Conservation (phyloP, 2,113 vertebrate species). For the Scatophagus argus region DNA sequence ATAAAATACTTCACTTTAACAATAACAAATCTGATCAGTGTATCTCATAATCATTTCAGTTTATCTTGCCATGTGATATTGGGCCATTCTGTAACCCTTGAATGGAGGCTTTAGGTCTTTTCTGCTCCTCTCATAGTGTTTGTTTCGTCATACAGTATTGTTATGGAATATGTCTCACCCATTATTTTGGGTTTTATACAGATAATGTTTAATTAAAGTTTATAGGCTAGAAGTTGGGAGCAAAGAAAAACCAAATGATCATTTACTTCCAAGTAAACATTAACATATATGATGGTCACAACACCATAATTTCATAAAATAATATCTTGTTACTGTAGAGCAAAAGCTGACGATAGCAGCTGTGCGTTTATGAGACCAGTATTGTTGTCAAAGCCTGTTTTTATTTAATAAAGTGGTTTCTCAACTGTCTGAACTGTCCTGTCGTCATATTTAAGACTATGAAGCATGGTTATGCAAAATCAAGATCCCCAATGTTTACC, state of each 20-base stretch:
- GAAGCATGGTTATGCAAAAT: neutral
- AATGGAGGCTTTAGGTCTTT: neutral
- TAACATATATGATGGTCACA: neutral
- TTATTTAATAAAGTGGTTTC: conserved; percentile 19
- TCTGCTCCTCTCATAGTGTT: conserved; percentile 16
- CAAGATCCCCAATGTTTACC: neutral
- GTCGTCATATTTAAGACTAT: neutral
- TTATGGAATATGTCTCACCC: conserved; percentile 11
- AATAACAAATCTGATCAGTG: neutral
- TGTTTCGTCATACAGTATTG: conserved; percentile 39
- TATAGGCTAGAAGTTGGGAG: neutral
- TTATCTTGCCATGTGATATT: neutral
- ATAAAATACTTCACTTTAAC: neutral
- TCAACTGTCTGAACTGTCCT: neutral
- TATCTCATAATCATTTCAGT: neutral
- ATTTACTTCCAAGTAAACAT: neutral
- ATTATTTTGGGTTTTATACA: neutral
- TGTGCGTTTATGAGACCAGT: conserved; percentile 26
- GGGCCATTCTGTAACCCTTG: neutral
- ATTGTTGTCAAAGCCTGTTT: neutral
- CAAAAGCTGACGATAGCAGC: neutral
- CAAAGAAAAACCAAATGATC: conserved; percentile 2
- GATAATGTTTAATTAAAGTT: neutral
- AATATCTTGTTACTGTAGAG: neutral
- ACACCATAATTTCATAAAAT: neutral